These are phyloP conservation scores for Brachionus angularis DNA, from an alignment of 1,140 invertebrate genomes.

Conservation along the genomic window DNA sequence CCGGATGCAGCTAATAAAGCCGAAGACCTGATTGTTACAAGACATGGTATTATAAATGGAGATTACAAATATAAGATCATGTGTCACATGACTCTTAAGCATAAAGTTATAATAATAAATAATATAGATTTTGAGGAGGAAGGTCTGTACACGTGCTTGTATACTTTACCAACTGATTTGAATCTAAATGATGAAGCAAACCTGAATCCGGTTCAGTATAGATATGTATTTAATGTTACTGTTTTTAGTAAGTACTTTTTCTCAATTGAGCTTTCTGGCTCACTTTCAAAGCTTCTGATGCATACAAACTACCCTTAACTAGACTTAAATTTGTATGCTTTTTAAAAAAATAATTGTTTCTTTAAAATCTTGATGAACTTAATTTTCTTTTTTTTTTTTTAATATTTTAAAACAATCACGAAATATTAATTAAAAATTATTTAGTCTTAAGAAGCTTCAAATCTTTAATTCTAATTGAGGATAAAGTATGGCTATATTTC, in stretches of 20 bases:
- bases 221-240: constrained; percentile 40
- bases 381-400: no score
- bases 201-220: constrained; percentile 8
- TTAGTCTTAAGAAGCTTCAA: no score
- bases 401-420: no score
- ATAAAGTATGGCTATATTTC: no score
- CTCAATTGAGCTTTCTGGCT: no score
- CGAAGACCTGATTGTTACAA: constrained; percentile 37
- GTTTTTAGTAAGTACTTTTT: constrained; percentile 40
- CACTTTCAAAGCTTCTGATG: no score
- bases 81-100: constrained; percentile 43
- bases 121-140: constrained; percentile 39
- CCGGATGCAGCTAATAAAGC: background rate
- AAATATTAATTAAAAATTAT: no score
- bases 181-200: background rate
- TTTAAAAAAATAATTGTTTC: no score
- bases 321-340: no score
- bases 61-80: constrained; percentile 43
- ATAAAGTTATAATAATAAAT: constrained; percentile 41
- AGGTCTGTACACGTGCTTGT: constrained; percentile 34
- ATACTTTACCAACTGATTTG: background rate
- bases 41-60: constrained; percentile 36
- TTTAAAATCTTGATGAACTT: no score
- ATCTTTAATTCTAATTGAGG: no score
- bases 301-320: no score